Evolutionary conservation across 2,797 vertebrate species (phyloP).

Genomic region (Epinephelus awoara): DNA sequence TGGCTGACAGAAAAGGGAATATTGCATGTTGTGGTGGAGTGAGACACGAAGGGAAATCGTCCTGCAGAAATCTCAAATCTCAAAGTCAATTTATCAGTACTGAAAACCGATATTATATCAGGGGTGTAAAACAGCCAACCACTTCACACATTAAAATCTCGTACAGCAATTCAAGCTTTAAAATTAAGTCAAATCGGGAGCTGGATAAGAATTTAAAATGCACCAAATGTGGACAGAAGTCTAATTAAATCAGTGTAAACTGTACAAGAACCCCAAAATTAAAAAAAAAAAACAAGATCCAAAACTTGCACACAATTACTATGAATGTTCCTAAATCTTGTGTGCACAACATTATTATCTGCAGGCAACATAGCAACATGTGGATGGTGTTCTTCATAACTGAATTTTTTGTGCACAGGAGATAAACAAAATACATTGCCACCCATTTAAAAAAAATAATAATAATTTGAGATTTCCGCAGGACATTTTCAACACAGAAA

Average conservation of each 20-base stretch:
- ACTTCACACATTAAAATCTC: not conserved
- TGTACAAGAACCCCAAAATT: not conserved
- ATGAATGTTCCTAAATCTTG: no score
- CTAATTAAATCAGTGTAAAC: no score
- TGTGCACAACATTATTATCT: no score
- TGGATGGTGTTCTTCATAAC: no score
- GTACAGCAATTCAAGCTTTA: not conserved
- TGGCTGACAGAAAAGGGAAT: slow-evolving; percentile 59
- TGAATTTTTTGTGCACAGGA: no score
- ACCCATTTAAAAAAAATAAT: not conserved
- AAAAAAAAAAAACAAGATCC: not conserved
- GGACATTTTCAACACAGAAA: slow-evolving; percentile 23
- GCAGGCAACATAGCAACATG: no score
- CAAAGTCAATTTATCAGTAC: not conserved
- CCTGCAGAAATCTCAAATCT: slow-evolving; percentile 68
- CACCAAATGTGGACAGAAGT: no score
- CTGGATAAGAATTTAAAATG: no score
- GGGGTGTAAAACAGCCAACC: not conserved
- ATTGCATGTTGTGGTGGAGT: slow-evolving; percentile 72
- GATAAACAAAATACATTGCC: no score
- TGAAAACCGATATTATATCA: not conserved
- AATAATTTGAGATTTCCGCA: slow-evolving; percentile 37
- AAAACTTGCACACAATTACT: not conserved
- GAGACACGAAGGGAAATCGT: slow-evolving; percentile 46
- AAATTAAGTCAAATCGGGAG: not conserved